Evolutionary conservation across 2,797 vertebrate genomes (phyloP), one percentile per base, ranked within the genome.

Genomic region (Carapus acus): DNA sequence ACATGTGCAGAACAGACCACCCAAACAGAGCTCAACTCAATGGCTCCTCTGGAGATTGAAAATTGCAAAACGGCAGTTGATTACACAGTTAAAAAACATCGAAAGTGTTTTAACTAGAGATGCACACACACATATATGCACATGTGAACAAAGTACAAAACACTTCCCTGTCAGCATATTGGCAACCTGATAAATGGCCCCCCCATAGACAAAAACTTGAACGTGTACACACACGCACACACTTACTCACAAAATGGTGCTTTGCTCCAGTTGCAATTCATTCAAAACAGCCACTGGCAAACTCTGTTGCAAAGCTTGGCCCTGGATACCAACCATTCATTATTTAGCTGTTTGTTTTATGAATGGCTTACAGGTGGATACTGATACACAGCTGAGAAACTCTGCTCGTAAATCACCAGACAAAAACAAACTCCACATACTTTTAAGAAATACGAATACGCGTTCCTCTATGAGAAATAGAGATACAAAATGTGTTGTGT

Each of bases 301-400:
- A 87, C 65, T 77, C 83, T 86, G 74, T 83, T 67, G 69, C 75
- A 58, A n/a, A 17, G 63, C 77, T 56, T 3, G 34, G 79, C 70
- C 70, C 71, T 71, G 69, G 81, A 81, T 78, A 80, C 73, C 69
- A 79, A 69, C 74, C 89, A 96, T 94, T 93, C 89, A 93, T 96
- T 94, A 96, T 96, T 94, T 91, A 92, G 90, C 89, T 86, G 88
- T 87, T 91, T 89, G 92, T 91, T 94, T 94, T 97, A 93, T 93
- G 93, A 94, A 94, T 93, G 89, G 89, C 92, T 95, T 93, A 94
- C 92, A 93, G 92, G 93, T 94, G 90, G 90, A 83, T 85, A 90
- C 90, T 90, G 75, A 87, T 80, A 81, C 79, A 74, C 87, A 84
- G 66, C 67, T 71, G 83, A 88, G 87, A 89, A 88, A 89, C 89